Conservation (phyloP, 1,140 invertebrate species). For the Drosophila triauraria region DNA sequence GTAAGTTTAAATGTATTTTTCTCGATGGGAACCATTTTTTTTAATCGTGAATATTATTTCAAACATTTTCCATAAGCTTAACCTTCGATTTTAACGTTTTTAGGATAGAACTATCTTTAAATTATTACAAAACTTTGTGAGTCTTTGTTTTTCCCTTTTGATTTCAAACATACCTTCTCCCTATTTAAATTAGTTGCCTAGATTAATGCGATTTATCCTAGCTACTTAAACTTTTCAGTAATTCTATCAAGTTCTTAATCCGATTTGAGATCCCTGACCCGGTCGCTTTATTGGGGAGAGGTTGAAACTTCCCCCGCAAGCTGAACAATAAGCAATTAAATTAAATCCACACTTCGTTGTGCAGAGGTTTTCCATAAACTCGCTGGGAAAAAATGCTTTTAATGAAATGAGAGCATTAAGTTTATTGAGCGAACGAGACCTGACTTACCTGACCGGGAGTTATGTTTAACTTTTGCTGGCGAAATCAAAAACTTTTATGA, state of each 20-base stretch:
- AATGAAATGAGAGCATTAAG: slow-evolving; percentile 66
- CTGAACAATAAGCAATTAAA: slow-evolving; percentile 64
- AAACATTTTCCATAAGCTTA: background rate
- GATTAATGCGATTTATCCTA: slow-evolving; percentile 11
- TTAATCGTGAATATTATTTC: no score
- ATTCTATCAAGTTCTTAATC: slow-evolving; percentile 50
- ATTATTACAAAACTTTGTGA: background rate
- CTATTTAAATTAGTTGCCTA: background rate
- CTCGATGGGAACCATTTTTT: background rate
- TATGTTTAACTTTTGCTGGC: slow-evolving; percentile 60
- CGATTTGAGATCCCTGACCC: slow-evolving; percentile 26
- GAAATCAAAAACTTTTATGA: slow-evolving; percentile 38
- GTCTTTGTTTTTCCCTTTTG: no score
- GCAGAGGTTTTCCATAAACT: slow-evolving; percentile 4
- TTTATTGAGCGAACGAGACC: slow-evolving; percentile 48
- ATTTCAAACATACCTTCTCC: background rate
- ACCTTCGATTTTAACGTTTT: background rate
- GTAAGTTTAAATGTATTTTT: background rate
- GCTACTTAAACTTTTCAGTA: slow-evolving; percentile 19
- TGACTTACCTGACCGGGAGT: slow-evolving; percentile 48
- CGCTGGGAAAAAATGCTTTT: slow-evolving; percentile 37
- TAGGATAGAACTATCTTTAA: background rate
- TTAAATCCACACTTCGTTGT: slow-evolving; percentile 57
- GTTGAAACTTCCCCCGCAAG: slow-evolving; percentile 1
- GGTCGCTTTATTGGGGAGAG: slow-evolving; percentile 8